Evolutionary conservation across 1,140 invertebrate genomes (phyloP).

Genomic region (Colletes gigas): DNA sequence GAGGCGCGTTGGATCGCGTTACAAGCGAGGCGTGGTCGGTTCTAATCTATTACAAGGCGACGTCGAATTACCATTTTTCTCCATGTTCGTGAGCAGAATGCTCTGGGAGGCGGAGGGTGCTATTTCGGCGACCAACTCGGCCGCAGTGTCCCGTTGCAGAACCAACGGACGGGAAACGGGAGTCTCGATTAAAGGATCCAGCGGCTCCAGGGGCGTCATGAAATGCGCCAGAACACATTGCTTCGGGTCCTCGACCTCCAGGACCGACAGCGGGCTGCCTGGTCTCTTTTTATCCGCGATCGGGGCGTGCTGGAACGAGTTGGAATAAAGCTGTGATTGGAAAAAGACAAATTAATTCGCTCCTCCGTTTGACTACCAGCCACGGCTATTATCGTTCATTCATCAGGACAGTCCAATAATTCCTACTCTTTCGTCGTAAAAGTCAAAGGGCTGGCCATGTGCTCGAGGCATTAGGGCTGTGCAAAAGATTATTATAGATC

Average conservation of each 20-base stretch:
- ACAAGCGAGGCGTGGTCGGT: no score
- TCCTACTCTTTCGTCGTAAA: not conserved
- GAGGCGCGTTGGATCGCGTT: no score
- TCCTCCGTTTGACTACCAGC: no score
- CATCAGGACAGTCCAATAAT: not conserved
- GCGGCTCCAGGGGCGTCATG: constrained; percentile 92
- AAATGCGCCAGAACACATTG: constrained; percentile 92
- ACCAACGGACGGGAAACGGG: constrained; percentile 88
- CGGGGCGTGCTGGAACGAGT: constrained; percentile 74
- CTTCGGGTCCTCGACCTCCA: constrained; percentile 94
- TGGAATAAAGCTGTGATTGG: constrained; percentile 34
- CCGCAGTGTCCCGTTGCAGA: constrained; percentile 89
- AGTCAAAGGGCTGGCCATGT: no score
- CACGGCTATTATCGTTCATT: not conserved
- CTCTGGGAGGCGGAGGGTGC: constrained; percentile 85
- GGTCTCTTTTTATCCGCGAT: constrained; percentile 83
- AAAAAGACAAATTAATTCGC: not conserved
- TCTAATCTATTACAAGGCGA: not conserved
- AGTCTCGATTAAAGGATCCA: constrained; percentile 91
- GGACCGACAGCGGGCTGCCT: constrained; percentile 86
- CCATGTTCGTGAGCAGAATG: constrained; percentile 93
- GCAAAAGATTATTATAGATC: no score
- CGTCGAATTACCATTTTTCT: constrained; percentile 86
- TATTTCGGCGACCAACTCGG: constrained; percentile 89
- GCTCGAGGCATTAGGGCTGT: no score